Evolutionary conservation across 2,888 invertebrate species (phyloP).

Genomic region (Eurois occulta): DNA sequence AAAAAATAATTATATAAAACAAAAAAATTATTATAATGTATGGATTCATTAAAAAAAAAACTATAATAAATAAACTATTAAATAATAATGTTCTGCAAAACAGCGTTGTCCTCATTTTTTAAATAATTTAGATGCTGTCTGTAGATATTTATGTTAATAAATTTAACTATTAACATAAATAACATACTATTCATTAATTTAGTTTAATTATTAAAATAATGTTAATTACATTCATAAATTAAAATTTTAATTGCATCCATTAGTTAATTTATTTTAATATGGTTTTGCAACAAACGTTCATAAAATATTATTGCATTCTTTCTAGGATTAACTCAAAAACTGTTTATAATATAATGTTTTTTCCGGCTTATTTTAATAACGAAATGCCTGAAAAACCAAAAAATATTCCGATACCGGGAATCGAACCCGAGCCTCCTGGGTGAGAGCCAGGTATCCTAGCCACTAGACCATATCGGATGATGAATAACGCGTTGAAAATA

Average conservation of each 20-base stretch:
- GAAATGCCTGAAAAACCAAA: slow-evolving; percentile 25
- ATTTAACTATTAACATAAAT: slow-evolving; percentile 32
- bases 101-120: slow-evolving; percentile 3
- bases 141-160: not conserved
- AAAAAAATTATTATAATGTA: not conserved
- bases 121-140: slow-evolving; percentile 9
- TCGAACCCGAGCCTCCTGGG: slow-evolving; percentile 92
- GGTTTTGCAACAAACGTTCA: slow-evolving; percentile 19
- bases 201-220: slow-evolving; percentile 4
- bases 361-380: slow-evolving; percentile 4
- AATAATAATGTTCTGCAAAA: not conserved
- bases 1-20: not conserved
- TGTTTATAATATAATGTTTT: slow-evolving; percentile 15
- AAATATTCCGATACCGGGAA: slow-evolving; percentile 84
- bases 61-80: not conserved
- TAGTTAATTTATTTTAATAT: slow-evolving; percentile 18
- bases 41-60: not conserved
- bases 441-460: slow-evolving; percentile 94
- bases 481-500: accelerated
- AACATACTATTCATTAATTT: slow-evolving; percentile 26
- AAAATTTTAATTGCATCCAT: slow-evolving; percentile 26
- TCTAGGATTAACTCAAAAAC: not conserved
- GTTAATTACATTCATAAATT: slow-evolving; percentile 19
- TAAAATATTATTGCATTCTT: slow-evolving; percentile 8
- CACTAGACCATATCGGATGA: slow-evolving; percentile 91